Conservation (phyloP, 2,888 invertebrate genomes). For the Lissocephala sabroskyi region DNA sequence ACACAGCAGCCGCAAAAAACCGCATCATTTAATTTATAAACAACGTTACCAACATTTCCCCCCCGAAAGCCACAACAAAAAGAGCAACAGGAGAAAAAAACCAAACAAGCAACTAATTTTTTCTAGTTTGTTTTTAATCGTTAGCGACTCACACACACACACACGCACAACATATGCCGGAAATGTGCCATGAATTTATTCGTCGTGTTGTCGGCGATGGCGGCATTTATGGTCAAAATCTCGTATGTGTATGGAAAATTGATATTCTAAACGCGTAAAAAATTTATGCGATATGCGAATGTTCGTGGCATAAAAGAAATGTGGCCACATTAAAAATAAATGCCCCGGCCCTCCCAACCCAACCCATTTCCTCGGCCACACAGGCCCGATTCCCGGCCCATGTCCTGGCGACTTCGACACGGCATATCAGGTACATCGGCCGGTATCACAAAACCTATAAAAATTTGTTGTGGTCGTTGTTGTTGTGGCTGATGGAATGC, state of each 20-base stretch:
- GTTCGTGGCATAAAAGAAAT: constrained; percentile 24
- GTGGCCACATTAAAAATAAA: constrained; percentile 49
- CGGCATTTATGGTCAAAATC: constrained; percentile 49
- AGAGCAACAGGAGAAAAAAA: background rate
- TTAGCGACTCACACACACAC: background rate
- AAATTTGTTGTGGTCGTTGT: background rate
- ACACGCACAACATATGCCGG: constrained; percentile 2
- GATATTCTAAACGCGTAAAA: constrained; percentile 59
- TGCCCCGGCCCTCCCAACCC: constrained; percentile 8
- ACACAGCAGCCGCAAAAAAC: constrained; percentile 32
- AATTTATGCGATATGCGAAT: constrained; percentile 31
- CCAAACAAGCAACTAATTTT: constrained; percentile 8
- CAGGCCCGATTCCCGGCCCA: background rate
- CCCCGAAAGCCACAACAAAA: constrained; percentile 8
- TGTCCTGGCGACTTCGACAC: background rate
- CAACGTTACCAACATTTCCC: constrained; percentile 24
- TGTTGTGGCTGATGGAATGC: too few relatives aligned
- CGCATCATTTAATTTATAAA: constrained; percentile 58
- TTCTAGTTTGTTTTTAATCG: too few relatives aligned
- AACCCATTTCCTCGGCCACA: too few relatives aligned
- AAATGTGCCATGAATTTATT: constrained; percentile 45
- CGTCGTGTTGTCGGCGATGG: constrained; percentile 15
- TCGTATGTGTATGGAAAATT: constrained; percentile 50
- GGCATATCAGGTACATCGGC: too few relatives aligned
- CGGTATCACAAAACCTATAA: background rate